Conservation (phyloP, 2,888 invertebrate genomes). For the Drosophila longiperda region DNA sequence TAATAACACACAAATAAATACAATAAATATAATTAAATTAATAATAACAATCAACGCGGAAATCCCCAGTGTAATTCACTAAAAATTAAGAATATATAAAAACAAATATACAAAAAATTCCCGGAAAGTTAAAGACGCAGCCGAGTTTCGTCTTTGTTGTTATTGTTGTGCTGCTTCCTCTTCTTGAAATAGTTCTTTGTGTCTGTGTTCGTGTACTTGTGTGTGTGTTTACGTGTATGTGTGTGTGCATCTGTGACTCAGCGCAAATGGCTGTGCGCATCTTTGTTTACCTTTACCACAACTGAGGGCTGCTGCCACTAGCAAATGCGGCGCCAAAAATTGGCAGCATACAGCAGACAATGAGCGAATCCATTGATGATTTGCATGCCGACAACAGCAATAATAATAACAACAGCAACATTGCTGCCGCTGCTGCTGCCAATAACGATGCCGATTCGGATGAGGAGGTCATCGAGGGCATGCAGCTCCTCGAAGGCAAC, state of each 20-base stretch:
- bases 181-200: slow-evolving; percentile 59
- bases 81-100: neutral
- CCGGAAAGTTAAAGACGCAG: slow-evolving; percentile 33
- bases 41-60: slow-evolving; percentile 11
- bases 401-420: slow-evolving; percentile 58
- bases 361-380: slow-evolving; percentile 78
- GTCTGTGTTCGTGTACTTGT: slow-evolving; percentile 32
- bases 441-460: slow-evolving; percentile 81
- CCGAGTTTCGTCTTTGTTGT: slow-evolving; percentile 55
- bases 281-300: slow-evolving; percentile 60
- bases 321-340: slow-evolving; percentile 70
- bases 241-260: slow-evolving; percentile 56
- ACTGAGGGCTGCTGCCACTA: slow-evolving; percentile 11
- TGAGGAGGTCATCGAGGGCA: slow-evolving; percentile 84
- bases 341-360: slow-evolving; percentile 41
- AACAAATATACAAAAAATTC: slow-evolving; percentile 18
- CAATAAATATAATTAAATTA: slow-evolving; percentile 8
- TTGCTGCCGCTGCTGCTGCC: slow-evolving; percentile 67
- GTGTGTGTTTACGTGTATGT: neutral
- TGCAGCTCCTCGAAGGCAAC: slow-evolving; percentile 85
- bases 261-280: slow-evolving; percentile 73
- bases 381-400: slow-evolving; percentile 67
- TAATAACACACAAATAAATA: slow-evolving; percentile 29
- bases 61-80: slow-evolving; percentile 5
- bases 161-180: slow-evolving; percentile 56